These are phyloP conservation scores for Danio rerio DNA, from an alignment of 2,113 vertebrate species.

Conservation along the genomic window GRCz12tu NC_133187.1:20844501-20845000, in stretches of 20 bases:
- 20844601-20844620: no score
- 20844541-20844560: no score
- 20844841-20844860: constrained; percentile 94
- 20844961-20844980: background rate
- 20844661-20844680: constrained; percentile 75
- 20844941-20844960: background rate
- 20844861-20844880: constrained; percentile 92
- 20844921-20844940: background rate
- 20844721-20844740: constrained; percentile 63
- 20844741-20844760: background rate
- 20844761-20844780: background rate
- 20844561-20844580: no score
- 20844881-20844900: constrained; percentile 89
- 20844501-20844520: no score
- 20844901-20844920: constrained; percentile 12
- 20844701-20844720: constrained; percentile 68
- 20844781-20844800: background rate
- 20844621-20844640: no score
- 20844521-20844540: no score
- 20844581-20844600: no score
- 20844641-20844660: background rate
- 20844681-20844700: constrained; percentile 69
- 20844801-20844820: constrained; percentile 82
- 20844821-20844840: constrained; percentile 93
- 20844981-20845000: no score